These are phyloP conservation scores for Pseudonaja textilis DNA, from an alignment of 2,113 vertebrate genomes.

Conservation along the genomic window DNA sequence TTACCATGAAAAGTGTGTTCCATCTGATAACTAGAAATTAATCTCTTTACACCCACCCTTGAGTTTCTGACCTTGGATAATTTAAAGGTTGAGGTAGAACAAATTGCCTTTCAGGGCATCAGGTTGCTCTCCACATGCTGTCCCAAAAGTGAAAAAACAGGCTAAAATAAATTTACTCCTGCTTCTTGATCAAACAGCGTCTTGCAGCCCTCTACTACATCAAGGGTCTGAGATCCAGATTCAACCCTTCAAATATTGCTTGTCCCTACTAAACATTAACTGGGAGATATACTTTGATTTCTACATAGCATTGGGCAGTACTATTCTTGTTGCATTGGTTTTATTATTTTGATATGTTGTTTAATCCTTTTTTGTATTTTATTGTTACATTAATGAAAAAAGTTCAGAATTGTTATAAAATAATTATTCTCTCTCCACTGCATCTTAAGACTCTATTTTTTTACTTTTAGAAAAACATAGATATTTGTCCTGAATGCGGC, in stretches of 20 bases:
- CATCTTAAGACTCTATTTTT: neutral
- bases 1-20: neutral
- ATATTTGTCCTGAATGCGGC: slow-evolving; percentile 88
- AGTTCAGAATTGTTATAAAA: neutral
- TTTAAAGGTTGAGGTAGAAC: neutral
- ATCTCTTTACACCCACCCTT: neutral
- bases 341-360: neutral
- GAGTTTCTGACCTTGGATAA: neutral
- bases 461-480: slow-evolving; percentile 82
- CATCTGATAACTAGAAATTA: neutral
- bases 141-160: neutral
- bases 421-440: neutral
- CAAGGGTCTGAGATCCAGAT: neutral
- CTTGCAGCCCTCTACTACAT: neutral
- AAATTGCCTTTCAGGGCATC: neutral
- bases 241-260: slow-evolving; percentile 68
- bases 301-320: neutral
- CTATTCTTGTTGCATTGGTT: neutral
- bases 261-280: neutral
- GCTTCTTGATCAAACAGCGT: neutral
- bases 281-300: neutral
- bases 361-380: neutral
- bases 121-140: neutral
- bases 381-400: neutral
- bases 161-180: neutral